phyloP scores from a whole-genome alignment of 1,140 invertebrate species.

The Papilio polyxenes region DNA sequence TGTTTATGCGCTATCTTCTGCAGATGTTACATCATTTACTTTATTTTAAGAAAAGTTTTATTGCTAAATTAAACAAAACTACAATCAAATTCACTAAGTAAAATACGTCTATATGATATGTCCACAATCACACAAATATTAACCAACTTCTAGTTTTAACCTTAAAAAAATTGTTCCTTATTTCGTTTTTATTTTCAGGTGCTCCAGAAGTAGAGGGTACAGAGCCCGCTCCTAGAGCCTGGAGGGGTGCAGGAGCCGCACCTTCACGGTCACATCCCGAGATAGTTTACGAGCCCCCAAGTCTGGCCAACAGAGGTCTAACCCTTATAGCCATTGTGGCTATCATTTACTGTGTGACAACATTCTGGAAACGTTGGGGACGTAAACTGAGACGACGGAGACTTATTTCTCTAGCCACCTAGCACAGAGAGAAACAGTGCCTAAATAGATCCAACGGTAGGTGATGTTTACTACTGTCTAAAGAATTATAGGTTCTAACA shows the following conservation, averaged over 20 bases:
- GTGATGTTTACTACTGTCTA: conserved; percentile 24
- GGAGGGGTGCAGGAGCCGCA: conserved; percentile 67
- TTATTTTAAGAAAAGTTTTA: neutral
- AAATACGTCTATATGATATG: too few species aligned
- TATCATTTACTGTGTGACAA: conserved; percentile 55
- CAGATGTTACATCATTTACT: neutral
- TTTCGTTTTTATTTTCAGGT: conserved; percentile 45
- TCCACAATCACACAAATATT: too few species aligned
- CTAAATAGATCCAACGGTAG: conserved; percentile 14
- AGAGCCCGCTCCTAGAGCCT: conserved; percentile 63
- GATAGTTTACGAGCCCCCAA: conserved; percentile 41
- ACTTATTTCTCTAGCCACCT: conserved; percentile 66
- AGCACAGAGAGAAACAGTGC: conserved; percentile 45
- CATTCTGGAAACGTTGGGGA: conserved; percentile 66
- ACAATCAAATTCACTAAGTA: too few species aligned
- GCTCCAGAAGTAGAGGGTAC: conserved; percentile 68
- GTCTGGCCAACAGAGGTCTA: conserved; percentile 48
- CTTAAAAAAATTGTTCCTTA: neutral
- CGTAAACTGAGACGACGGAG: conserved; percentile 63
- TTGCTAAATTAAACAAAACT: too few species aligned
- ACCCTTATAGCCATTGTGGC: conserved; percentile 55
- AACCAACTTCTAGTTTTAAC: too few species aligned
- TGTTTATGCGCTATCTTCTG: neutral
- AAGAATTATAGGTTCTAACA: neutral
- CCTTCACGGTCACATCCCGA: conserved; percentile 49